Base-by-base conservation (phyloP, 2,797 vertebrate genomes). In the Loris lydekkerianus region DNA sequence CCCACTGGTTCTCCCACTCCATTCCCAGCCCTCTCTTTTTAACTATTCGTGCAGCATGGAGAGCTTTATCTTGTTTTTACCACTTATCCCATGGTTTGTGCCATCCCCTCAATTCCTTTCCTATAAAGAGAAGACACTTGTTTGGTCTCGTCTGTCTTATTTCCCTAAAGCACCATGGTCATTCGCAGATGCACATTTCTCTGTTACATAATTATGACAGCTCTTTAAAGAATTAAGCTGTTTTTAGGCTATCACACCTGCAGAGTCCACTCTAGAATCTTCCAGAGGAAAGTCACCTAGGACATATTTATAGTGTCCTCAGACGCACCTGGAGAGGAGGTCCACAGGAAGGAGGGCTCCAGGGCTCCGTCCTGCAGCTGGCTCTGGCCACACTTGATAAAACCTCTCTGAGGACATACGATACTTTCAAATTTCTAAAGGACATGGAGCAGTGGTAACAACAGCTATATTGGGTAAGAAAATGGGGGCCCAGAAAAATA, bases 161-260 rank as follows among this genome's bases (percentile, higher is more conserved):
- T 37, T 21, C 20, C 34, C 20, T 56, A 53, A 3, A 0, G 34
- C 60, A 70, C 6, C 1, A 10, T 2, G 1, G 11, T n/a, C n/a
- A 18, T n/a, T 17, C 78, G 20, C 20, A 6, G 65, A 9, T 31
- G 10, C 1, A 14, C 3, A 65, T 53, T 67, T 72, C 40, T 70
- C 31, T 78, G 83, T 61, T 18, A 23, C 2, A 15, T 18, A 69
- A 82, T 29, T 82, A 21, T 4, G 27, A 72, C 58, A 82, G 5
- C 31, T 29, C 58, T 31, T 86, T 7, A 25, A 77, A 77, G 46
- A 65, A 18, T 25, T 8, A 23, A 56, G 75, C 53, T 94, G 6
- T 61, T 70, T 73, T 34, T 61, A 25, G 1, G 73, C 21, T 11
- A 3, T 34, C 15, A 63, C 2, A 13, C 9, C 58, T 56, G 34